Conservation (phyloP, 2,888 invertebrate species). For the Platycheirus albimanus region DNA sequence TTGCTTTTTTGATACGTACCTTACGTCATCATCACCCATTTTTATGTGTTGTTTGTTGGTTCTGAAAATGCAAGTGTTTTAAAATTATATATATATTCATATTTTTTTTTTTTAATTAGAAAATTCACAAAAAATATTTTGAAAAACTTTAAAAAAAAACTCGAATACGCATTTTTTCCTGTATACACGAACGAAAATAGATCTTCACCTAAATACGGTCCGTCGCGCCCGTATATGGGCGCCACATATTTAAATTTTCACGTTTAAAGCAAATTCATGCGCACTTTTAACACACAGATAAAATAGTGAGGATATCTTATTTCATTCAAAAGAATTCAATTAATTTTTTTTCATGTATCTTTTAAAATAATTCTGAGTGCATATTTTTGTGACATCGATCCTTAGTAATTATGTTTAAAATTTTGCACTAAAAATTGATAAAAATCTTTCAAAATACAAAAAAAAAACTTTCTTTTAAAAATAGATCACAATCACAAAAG, state of each 20-base stretch:
- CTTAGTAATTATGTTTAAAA: not conserved
- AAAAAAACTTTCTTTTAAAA: slow-evolving; percentile 28
- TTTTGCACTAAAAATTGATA: slow-evolving; percentile 18
- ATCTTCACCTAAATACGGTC: slow-evolving; percentile 64
- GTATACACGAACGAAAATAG: slow-evolving; percentile 60
- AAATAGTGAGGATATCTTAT: slow-evolving; percentile 47
- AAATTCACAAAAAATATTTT: slow-evolving; percentile 15
- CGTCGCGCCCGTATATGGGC: slow-evolving; percentile 70
- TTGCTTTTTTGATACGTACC: slow-evolving; percentile 86
- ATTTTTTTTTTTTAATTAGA: not conserved
- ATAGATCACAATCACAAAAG: slow-evolving; percentile 29
- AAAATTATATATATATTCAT: not conserved
- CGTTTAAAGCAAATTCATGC: slow-evolving; percentile 63
- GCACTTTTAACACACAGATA: slow-evolving; percentile 27
- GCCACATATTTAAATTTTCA: slow-evolving; percentile 42
- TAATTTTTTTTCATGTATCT: slow-evolving; percentile 6
- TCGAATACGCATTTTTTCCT: slow-evolving; percentile 53
- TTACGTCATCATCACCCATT: slow-evolving; percentile 98
- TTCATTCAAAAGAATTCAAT: slow-evolving; percentile 46
- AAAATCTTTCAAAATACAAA: slow-evolving; percentile 25
- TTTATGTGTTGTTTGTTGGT: slow-evolving; percentile 79
- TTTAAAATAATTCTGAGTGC: not conserved
- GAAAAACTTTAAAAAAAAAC: slow-evolving; percentile 22
- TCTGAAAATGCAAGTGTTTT: slow-evolving; percentile 67
- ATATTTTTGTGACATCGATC: not conserved